These are phyloP conservation scores for Drosophila lacteicornis DNA, from an alignment of 1,140 invertebrate genomes.

Conservation along the genomic window DNA sequence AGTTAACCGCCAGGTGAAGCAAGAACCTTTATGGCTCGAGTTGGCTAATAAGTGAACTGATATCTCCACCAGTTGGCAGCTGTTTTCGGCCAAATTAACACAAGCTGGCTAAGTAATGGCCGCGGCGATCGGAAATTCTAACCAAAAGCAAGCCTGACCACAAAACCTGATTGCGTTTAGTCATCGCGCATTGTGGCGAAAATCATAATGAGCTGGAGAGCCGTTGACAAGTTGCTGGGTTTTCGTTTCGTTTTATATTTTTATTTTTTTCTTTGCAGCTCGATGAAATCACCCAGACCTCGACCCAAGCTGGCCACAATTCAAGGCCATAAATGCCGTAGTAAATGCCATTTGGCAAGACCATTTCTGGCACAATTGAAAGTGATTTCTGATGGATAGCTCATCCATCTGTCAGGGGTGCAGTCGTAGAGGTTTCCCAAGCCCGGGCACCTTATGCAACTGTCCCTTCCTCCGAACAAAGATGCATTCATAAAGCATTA, in stretches of 20 bases:
- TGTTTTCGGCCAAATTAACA: conserved; percentile 49
- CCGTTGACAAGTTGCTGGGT: conserved; percentile 62
- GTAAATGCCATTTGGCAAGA: conserved; percentile 38
- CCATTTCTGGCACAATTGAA: conserved; percentile 41
- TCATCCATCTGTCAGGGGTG: conserved; percentile 14
- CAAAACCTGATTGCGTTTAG: conserved; percentile 71
- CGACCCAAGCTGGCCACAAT: conserved; percentile 47
- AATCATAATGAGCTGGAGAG: conserved; percentile 69
- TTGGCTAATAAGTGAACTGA: conserved; percentile 20
- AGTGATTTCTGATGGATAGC: conserved; percentile 49
- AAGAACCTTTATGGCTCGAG: conserved; percentile 30
- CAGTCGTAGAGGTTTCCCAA: conserved; percentile 29
- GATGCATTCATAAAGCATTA: conserved; percentile 43
- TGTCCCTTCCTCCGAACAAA: conserved; percentile 19
- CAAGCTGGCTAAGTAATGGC: conserved; percentile 8
- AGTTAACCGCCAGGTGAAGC: conserved; percentile 50
- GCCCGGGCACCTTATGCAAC: conserved; percentile 43
- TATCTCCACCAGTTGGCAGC: conserved; percentile 28
- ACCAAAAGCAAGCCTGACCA: conserved; percentile 24
- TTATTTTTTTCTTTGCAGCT: background rate
- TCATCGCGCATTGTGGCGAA: conserved; percentile 70
- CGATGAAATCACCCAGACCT: conserved; percentile 73
- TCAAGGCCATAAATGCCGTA: conserved; percentile 52
- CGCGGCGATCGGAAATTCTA: conserved; percentile 50
- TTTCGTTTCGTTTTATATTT: conserved; percentile 22